Evolutionary conservation across 2,797 vertebrate species (phyloP).

Genomic region (Pipistrellus kuhlii): DNA sequence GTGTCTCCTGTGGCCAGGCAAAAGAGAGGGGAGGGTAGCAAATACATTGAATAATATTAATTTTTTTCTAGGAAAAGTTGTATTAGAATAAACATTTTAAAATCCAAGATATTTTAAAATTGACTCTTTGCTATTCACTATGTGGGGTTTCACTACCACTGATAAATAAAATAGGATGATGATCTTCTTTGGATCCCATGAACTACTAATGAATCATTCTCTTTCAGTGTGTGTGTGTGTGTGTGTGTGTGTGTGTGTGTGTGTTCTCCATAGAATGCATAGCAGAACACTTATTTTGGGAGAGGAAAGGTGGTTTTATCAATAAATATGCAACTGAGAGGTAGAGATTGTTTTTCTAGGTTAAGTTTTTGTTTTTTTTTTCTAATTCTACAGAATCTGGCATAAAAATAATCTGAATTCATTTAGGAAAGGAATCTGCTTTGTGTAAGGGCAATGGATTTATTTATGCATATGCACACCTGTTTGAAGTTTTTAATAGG

Average conservation of each 20-base stretch:
- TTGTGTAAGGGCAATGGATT: background rate
- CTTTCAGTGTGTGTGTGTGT: background rate
- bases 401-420: conserved; percentile 49
- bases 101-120: conserved; percentile 37
- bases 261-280: background rate
- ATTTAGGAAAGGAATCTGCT: conserved; percentile 1
- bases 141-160: background rate
- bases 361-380: conserved; percentile 6
- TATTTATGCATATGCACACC: background rate
- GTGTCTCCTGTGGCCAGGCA: background rate
- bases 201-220: background rate
- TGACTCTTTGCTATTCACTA: background rate
- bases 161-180: background rate
- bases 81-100: conserved; percentile 53
- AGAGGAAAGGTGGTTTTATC: background rate
- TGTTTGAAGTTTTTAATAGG: background rate
- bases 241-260: background rate
- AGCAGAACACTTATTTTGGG: background rate
- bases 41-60: background rate
- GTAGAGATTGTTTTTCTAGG: background rate
- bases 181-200: background rate
- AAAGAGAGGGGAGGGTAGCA: background rate
- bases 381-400: background rate
- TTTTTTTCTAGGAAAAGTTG: background rate
- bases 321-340: background rate